A percentile compares a stretch with the other conserved stretches of the same genome.
phyloP scores from a whole-genome alignment of 1,140 invertebrate species.

The Lepidurus packardi region DNA sequence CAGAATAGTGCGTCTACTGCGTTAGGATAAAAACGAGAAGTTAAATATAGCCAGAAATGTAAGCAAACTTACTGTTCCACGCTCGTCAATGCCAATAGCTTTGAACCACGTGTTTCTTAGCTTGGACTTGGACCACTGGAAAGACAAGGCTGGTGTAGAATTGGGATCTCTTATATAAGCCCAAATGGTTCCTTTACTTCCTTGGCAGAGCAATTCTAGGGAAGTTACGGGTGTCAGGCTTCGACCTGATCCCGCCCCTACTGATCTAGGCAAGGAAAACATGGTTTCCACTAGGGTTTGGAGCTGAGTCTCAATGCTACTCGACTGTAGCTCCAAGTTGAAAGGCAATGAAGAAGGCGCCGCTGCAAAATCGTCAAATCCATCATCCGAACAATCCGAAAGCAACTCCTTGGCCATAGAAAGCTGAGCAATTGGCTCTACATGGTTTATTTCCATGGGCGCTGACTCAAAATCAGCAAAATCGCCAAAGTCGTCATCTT shows the following conservation, averaged over 20 bases:
- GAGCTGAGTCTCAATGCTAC: slow-evolving; percentile 19
- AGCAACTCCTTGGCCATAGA: neutral
- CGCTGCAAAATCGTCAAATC: slow-evolving; percentile 28
- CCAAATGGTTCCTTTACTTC: slow-evolving; percentile 9
- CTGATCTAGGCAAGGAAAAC: neutral
- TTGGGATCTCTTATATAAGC: slow-evolving; percentile 24
- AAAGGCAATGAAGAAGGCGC: slow-evolving; percentile 7
- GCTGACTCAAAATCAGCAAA: slow-evolving; percentile 25
- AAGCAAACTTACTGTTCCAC: neutral
- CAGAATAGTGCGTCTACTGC: no score
- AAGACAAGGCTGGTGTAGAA: slow-evolving; percentile 26
- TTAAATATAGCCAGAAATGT: neutral
- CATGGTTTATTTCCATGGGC: neutral
- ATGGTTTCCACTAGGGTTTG: slow-evolving; percentile 24
- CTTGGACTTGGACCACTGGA: slow-evolving; percentile 20
- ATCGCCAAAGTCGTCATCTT: slow-evolving; percentile 26
- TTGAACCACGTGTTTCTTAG: neutral
- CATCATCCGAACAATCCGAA: slow-evolving; percentile 4
- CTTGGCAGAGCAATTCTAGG: neutral
- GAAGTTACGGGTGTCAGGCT: neutral
- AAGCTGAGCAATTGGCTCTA: neutral
- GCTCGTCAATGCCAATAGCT: slow-evolving; percentile 24
- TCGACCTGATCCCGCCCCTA: neutral
- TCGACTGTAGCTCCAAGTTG: neutral
- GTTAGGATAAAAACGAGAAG: no score